Evolutionary conservation across 2,888 invertebrate species (phyloP).

Genomic region (Brachypalpus laphriformis): DNA sequence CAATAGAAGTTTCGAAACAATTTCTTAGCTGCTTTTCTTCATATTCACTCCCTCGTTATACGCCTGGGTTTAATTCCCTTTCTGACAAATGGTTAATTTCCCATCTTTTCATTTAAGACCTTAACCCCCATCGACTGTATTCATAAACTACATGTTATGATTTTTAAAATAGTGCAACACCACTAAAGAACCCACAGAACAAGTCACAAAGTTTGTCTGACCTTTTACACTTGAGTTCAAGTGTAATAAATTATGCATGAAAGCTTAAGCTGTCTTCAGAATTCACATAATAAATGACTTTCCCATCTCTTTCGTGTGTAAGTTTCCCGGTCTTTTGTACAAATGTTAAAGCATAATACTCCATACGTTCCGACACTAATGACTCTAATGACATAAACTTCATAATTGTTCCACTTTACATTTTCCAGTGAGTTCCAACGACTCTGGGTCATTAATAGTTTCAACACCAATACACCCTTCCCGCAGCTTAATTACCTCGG

Average conservation of each 20-base stretch:
- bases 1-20: too few species aligned
- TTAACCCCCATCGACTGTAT: too few species aligned
- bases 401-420: slow-evolving; percentile 20
- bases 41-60: too few species aligned
- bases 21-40: too few species aligned
- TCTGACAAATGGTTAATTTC: too few species aligned
- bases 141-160: too few species aligned
- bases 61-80: too few species aligned
- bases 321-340: background rate
- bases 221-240: background rate
- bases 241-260: background rate
- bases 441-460: background rate
- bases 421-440: background rate
- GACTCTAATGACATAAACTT: slow-evolving; percentile 27
- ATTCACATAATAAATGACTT: background rate
- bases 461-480: background rate
- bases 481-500: background rate
- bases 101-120: too few species aligned
- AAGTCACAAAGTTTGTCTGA: background rate
- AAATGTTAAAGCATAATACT: background rate
- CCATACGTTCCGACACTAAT: slow-evolving; percentile 1
- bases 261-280: background rate
- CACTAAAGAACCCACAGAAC: background rate
- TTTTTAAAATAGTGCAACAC: background rate
- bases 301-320: background rate